These are phyloP conservation scores for Flabesymbios commensalis DNA, from an alignment of 2,888 invertebrate genomes.

Conservation along the genomic window DNA sequence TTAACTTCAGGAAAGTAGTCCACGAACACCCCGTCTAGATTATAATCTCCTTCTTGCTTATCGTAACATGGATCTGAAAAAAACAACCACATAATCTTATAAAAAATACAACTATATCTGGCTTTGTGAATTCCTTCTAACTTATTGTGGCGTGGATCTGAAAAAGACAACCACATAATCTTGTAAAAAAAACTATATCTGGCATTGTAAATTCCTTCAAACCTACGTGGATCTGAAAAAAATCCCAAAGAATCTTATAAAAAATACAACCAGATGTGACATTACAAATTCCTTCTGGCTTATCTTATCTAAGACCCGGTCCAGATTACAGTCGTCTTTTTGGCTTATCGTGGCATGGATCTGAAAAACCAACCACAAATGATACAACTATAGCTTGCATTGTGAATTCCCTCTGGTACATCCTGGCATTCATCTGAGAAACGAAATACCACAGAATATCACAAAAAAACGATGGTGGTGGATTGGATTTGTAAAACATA, in stretches of 20 bases:
- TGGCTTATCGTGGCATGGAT: conserved; percentile 7
- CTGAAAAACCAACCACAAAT: neutral
- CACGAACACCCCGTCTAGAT: conserved; percentile 3
- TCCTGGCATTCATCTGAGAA: conserved; percentile 3
- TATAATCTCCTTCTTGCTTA: conserved; percentile 16
- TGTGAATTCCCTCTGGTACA: conserved; percentile 14
- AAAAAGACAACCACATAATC: too few species aligned
- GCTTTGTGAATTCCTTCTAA: conserved; percentile 15
- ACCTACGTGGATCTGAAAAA: conserved; percentile 11
- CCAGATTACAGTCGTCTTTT: conserved; percentile 12
- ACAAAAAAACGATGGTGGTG: too few species aligned
- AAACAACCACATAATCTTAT: too few species aligned
- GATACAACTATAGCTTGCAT: too few species aligned
- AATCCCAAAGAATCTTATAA: too few species aligned
- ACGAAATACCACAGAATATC: too few species aligned
- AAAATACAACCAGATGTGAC: too few species aligned
- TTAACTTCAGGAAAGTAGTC: conserved; percentile 4
- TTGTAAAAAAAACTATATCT: too few species aligned
- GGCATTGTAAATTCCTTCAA: conserved; percentile 15
- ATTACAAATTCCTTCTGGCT: too few species aligned
- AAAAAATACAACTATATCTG: too few species aligned
- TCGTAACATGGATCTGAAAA: conserved; percentile 7
- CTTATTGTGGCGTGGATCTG: conserved; percentile 8
- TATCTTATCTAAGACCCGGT: conserved; percentile 8
- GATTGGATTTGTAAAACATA: too few species aligned